These are phyloP conservation scores for Trichogramma evanescens DNA, from an alignment of 2,888 invertebrate species.

Conservation along the genomic window DNA sequence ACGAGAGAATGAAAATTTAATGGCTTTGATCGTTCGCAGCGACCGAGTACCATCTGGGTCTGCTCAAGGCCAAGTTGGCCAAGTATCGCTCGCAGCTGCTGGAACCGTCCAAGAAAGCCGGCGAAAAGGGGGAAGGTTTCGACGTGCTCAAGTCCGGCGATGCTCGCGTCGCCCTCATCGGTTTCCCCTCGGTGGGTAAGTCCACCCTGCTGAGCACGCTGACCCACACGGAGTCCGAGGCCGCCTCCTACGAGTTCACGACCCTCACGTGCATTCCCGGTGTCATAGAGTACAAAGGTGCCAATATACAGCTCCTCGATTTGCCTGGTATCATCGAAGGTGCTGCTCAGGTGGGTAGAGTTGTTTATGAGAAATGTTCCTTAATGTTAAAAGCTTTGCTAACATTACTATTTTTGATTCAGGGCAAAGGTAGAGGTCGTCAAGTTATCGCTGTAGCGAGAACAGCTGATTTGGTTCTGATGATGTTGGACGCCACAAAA, in stretches of 20 bases:
- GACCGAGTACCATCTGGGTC: constrained; percentile 97
- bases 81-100: constrained; percentile 90
- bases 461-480: constrained; percentile 93
- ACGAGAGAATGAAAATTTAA: background rate
- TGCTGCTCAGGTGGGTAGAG: constrained; percentile 67
- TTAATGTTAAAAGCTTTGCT: background rate
- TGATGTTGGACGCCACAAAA: constrained; percentile 99
- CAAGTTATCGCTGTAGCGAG: constrained; percentile 97
- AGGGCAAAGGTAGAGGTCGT: constrained; percentile 80
- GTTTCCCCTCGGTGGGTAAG: constrained; percentile 98
- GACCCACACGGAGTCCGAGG: constrained; percentile 94
- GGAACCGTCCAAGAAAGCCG: constrained; percentile 85
- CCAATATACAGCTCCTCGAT: constrained; percentile 96
- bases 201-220: constrained; percentile 92
- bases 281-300: constrained; percentile 96
- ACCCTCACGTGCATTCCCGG: constrained; percentile 99
- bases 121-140: constrained; percentile 92
- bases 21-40: constrained; percentile 54
- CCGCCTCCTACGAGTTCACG: constrained; percentile 97
- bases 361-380: background rate
- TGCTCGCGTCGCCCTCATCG: constrained; percentile 94
- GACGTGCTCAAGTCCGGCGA: constrained; percentile 99
- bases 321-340: constrained; percentile 99
- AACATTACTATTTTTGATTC: background rate
- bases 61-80: constrained; percentile 93